Percentiles rank a stretch among this genome's conserved stretches.
phyloP scores from a whole-genome alignment of 2,888 invertebrate species.

The Stenurella melanura region DNA sequence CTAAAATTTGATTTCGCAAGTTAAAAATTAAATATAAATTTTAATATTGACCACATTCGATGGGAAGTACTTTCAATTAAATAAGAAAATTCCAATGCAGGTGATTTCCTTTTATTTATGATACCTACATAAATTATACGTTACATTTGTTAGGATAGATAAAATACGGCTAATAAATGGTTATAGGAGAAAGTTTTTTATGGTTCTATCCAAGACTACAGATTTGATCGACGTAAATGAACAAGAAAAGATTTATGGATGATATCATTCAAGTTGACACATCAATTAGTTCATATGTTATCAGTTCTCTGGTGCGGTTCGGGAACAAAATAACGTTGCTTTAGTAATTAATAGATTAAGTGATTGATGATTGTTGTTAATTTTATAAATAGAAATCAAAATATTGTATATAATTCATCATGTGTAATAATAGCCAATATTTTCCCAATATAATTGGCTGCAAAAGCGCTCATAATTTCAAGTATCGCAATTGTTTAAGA shows the following conservation, averaged over 20 bases:
- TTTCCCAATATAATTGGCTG: conserved; percentile 7
- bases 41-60: too few species aligned
- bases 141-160: conserved; percentile 12
- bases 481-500: not conserved
- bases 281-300: conserved; percentile 39
- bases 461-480: not conserved
- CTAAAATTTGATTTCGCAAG: too few species aligned
- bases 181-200: conserved; percentile 29
- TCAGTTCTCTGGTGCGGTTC: conserved; percentile 31
- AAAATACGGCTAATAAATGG: conserved; percentile 19
- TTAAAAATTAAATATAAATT: too few species aligned
- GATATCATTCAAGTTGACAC: conserved; percentile 38
- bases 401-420: conserved; percentile 14
- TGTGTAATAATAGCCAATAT: not conserved
- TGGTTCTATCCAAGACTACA: conserved; percentile 15
- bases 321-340: conserved; percentile 6
- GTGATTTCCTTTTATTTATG: conserved; percentile 9
- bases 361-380: conserved; percentile 33
- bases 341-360: conserved; percentile 25
- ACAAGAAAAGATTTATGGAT: conserved; percentile 30
- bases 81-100: not conserved
- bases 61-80: not conserved
- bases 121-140: conserved; percentile 14
- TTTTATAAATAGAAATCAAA: conserved; percentile 33
- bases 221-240: conserved; percentile 38